Base-by-base conservation (phyloP, 2,888 invertebrate species). In the Eupithecia exiguata region DNA sequence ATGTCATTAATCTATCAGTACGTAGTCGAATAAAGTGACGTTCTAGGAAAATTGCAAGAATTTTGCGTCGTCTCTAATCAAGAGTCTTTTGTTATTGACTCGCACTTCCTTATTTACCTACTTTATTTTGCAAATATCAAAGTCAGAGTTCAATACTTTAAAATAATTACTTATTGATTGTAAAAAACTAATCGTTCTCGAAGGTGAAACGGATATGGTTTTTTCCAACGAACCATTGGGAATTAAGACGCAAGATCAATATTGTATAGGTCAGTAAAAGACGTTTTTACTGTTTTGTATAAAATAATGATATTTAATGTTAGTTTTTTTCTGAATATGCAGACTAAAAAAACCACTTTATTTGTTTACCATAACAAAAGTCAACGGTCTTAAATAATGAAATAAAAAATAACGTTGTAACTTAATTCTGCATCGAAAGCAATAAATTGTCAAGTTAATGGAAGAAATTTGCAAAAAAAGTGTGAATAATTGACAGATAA, bases 121-220 rank as follows among this genome's bases (percentile, higher is more conserved):
- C 61, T n/a, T 66, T 49, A 35, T 71, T 69, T 72, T 36, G 74
- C 69, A 74, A 77, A 77, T 77, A 68, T 61, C 66, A 46, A 62
- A 61, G 61, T 67, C 78, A 74, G 71, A 73, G 77, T 75, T 78
- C 75, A 73, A 71, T 58, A 12, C 30, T 70, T 71, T 73, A 69
- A 71, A 38, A 65, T 69, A 70, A 71, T 70, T 18, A 77, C 66
- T 4, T 58, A 73, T 69, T 58, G 43, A 43, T 72, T 75, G 66
- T 58, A 75, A 74, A 72, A 77, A 74, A 46, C 38, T 9, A 43
- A 62, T 76, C 69, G 58, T 66, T 66, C 53, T 46, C 35, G 10
- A 66, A 68, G 61, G 43, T 72, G 72, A 76, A 75, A 74, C 76
- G 77, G 77, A 77, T 78, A 77, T 72, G 40, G 69, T 78, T 79